A percentile compares a stretch with the other conserved stretches of the same genome.
These are phyloP conservation scores for Myzus persicae DNA, from an alignment of 1,140 invertebrate genomes.

Conservation along the genomic window DNA sequence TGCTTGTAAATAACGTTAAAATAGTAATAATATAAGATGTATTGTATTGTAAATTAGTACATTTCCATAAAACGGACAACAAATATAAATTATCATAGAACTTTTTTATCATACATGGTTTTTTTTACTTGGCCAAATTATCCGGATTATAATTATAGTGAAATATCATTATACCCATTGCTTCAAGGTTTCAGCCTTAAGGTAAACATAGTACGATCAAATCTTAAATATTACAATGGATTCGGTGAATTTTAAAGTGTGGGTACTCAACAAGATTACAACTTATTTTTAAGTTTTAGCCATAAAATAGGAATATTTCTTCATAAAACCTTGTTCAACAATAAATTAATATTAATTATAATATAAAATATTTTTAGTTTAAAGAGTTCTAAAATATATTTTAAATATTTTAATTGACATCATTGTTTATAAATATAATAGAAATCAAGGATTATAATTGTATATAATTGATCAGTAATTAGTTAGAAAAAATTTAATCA, in stretches of 20 bases:
- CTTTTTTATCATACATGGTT: neutral
- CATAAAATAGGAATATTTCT: neutral
- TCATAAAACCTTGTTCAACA: neutral
- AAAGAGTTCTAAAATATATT: neutral
- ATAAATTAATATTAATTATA: neutral
- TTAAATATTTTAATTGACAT: neutral
- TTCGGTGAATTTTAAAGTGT: neutral
- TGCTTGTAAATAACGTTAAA: neutral
- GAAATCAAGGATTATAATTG: neutral
- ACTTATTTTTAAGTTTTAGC: neutral
- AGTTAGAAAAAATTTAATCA: neutral
- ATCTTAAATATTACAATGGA: neutral
- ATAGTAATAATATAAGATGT: too few species aligned
- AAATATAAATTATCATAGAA: neutral
- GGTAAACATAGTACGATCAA: neutral
- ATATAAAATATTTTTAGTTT: too few species aligned
- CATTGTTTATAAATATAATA: neutral
- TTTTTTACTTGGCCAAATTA: neutral
- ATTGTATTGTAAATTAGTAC: neutral
- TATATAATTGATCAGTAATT: neutral
- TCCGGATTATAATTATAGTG: neutral
- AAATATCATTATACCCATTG: neutral
- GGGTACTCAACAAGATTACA: neutral
- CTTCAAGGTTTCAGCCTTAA: neutral
- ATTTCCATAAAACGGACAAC: neutral